These are phyloP conservation scores for Drosophila burlai DNA, from an alignment of 1,140 invertebrate genomes.

Conservation along the genomic window DNA sequence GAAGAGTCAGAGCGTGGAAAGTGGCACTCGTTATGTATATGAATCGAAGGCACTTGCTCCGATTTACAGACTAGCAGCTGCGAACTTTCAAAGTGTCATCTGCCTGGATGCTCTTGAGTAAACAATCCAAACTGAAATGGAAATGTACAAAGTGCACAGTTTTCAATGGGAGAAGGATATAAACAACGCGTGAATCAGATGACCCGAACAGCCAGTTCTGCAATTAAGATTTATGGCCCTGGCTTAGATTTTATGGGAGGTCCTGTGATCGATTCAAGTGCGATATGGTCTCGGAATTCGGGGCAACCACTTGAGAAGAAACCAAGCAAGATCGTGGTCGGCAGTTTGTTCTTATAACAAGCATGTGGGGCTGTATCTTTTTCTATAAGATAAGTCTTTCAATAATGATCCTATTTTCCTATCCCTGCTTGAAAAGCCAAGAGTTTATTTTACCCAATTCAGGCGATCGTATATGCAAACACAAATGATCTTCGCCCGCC, in stretches of 20 bases:
- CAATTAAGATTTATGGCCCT: conserved; percentile 75
- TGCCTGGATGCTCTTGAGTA: conserved; percentile 53
- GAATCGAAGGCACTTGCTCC: conserved; percentile 54
- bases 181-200: conserved; percentile 39
- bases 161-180: conserved; percentile 22
- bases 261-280: conserved; percentile 48
- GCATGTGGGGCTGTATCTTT: not conserved
- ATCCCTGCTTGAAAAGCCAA: not conserved
- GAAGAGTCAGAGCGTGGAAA: conserved; percentile 62
- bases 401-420: not conserved
- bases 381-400: not conserved
- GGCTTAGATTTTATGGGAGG: conserved; percentile 51
- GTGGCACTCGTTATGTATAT: conserved; percentile 68
- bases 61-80: conserved; percentile 45
- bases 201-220: conserved; percentile 15
- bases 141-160: conserved; percentile 37
- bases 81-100: conserved; percentile 50
- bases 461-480: conserved; percentile 13
- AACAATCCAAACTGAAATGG: conserved; percentile 51
- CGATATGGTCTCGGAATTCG: conserved; percentile 43
- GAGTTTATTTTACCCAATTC: not conserved
- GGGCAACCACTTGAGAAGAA: conserved; percentile 27
- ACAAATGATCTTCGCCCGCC: conserved; percentile 18
- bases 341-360: not conserved
- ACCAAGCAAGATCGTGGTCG: conserved; percentile 4